phyloP scores from a whole-genome alignment of 2,797 vertebrate genomes.

The Halcyon badia region DNA sequence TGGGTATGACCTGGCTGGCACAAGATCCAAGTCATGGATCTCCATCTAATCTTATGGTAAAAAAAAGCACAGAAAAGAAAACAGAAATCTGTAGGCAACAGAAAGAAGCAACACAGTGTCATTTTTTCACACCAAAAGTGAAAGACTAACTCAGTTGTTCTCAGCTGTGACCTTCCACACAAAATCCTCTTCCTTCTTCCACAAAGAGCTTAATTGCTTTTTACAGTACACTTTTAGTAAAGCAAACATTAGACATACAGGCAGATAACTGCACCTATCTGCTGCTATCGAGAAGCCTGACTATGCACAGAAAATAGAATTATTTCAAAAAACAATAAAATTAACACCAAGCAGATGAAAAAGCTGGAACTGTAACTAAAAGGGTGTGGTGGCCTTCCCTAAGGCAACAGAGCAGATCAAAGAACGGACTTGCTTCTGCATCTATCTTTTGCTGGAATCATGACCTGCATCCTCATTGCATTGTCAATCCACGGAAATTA shows the following conservation, averaged over 20 bases:
- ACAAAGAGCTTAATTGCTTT: neutral
- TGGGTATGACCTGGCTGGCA: neutral
- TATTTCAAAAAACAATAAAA: neutral
- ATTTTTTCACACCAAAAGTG: neutral
- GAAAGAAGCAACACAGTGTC: neutral
- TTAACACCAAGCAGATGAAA: neutral
- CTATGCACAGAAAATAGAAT: neutral
- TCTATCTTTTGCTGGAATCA: neutral
- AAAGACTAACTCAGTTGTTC: neutral
- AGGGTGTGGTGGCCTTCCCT: neutral
- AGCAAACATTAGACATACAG: neutral
- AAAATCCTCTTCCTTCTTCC: neutral
- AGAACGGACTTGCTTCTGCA: neutral
- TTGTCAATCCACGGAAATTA: neutral
- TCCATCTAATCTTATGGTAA: neutral
- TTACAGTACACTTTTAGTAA: neutral
- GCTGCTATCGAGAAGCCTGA: neutral
- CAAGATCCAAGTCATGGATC: neutral
- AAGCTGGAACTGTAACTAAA: neutral
- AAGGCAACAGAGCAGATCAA: neutral
- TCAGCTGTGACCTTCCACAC: neutral
- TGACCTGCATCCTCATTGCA: neutral
- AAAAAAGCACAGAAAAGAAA: neutral
- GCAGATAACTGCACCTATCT: neutral
- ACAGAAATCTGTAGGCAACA: neutral